phyloP scores from a whole-genome alignment of 2,113 vertebrate species.

The Montifringilla adamsi region DNA sequence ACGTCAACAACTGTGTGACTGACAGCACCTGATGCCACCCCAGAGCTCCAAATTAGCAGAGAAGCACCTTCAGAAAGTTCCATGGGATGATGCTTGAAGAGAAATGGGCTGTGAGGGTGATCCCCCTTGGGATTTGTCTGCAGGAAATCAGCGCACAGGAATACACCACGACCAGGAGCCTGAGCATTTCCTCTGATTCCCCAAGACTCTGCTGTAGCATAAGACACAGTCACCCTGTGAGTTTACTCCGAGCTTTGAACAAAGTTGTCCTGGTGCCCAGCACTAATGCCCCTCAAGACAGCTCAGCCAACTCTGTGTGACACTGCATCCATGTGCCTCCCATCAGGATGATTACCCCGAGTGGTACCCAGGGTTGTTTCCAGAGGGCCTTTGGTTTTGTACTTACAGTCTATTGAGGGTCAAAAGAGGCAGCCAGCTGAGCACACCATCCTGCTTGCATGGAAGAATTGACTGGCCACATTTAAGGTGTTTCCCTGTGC shows the following conservation, averaged over 20 bases:
- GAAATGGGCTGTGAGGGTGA: not conserved
- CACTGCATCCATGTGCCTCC: rapidly evolving
- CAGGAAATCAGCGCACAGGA: not conserved
- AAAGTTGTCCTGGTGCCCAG: not conserved
- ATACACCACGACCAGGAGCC: not conserved
- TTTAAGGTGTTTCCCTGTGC: not conserved
- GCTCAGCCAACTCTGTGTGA: not conserved
- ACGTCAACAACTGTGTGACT: not conserved
- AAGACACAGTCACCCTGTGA: not conserved
- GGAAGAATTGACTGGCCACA: not conserved
- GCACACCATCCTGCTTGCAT: not conserved
- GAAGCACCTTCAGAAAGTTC: not conserved
- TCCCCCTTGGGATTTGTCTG: not conserved
- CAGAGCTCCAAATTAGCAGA: not conserved
- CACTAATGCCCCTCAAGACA: rapidly evolving
- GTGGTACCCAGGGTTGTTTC: not conserved
- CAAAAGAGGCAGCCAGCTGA: not conserved
- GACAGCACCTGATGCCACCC: not conserved
- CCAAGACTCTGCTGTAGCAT: not conserved
- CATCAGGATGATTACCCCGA: rapidly evolving
- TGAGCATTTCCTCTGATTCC: not conserved
- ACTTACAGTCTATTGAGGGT: not conserved
- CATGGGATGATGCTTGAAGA: not conserved
- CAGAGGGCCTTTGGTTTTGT: not conserved
- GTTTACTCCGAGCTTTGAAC: not conserved